Conservation (phyloP, 1,140 invertebrate genomes). For the Halesus radiatus region DNA sequence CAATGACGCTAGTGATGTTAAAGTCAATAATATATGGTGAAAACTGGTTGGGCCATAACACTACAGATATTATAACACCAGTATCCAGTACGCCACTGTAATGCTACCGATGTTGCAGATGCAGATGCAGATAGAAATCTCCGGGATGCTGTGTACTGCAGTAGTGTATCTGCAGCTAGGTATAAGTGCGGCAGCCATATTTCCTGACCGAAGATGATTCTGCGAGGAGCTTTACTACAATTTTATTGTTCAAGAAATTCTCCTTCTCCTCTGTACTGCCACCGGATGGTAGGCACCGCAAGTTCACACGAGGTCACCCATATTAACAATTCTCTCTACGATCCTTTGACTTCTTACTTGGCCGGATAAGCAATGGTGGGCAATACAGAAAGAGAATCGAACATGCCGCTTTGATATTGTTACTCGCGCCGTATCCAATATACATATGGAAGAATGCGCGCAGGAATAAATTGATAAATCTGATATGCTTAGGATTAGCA, state of each 20-base stretch:
- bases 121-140: neutral
- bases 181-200: neutral
- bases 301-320: neutral
- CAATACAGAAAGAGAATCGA: neutral
- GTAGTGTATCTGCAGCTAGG: too few species aligned
- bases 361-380: neutral
- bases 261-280: neutral
- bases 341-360: neutral
- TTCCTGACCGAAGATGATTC: neutral
- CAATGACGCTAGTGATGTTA: too few species aligned
- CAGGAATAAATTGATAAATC: too few species aligned
- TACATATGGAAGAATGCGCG: too few species aligned
- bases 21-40: too few species aligned
- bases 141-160: neutral
- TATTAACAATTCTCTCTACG: conserved; percentile 7
- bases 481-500: too few species aligned
- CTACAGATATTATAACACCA: too few species aligned
- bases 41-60: too few species aligned
- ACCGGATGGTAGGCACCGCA: neutral
- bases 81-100: too few species aligned
- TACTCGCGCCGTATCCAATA: too few species aligned
- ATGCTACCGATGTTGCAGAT: neutral
- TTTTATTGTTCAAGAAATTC: neutral
- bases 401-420: neutral
- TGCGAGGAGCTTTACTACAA: conserved; percentile 1